A percentile compares a stretch with the other conserved stretches of the same genome.
Conservation (phyloP, 2,888 invertebrate genomes). For the Catocala fraxini region DNA sequence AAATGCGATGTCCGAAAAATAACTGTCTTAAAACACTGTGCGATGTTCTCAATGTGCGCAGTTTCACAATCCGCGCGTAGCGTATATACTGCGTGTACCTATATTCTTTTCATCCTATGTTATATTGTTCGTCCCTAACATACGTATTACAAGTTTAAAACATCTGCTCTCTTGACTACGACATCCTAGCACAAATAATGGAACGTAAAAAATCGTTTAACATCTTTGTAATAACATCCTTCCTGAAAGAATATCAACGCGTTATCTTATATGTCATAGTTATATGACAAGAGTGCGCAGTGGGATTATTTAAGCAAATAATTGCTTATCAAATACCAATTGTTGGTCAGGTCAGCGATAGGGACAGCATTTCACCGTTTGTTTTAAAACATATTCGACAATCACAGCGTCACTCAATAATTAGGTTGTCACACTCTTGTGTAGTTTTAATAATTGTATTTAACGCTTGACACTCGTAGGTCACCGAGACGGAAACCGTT, state of each 20-base stretch:
- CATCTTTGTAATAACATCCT: conserved; percentile 13
- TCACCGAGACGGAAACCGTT: conserved; percentile 54
- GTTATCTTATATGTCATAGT: conserved; percentile 22
- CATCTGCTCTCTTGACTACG: too few species aligned
- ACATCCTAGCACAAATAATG: not conserved
- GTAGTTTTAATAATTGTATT: conserved; percentile 38
- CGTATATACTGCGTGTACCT: not conserved
- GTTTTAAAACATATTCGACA: conserved; percentile 1
- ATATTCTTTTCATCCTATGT: too few species aligned
- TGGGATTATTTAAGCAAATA: conserved; percentile 20
- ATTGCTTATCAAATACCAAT: conserved; percentile 18
- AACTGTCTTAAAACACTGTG: too few species aligned
- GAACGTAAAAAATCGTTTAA: conserved; percentile 3
- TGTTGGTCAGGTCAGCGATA: conserved; percentile 24
- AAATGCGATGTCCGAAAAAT: too few species aligned
- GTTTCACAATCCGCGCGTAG: too few species aligned
- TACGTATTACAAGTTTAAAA: too few species aligned
- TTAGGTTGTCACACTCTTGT: conserved; percentile 15
- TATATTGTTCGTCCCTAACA: too few species aligned
- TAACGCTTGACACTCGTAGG: conserved; percentile 39
- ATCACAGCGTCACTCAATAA: conserved; percentile 18
- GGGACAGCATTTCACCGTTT: not conserved
- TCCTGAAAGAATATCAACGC: conserved; percentile 24
- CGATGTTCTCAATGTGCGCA: too few species aligned
- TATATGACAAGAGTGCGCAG: conserved; percentile 19